These are phyloP conservation scores for Apodemus speciosus DNA, from an alignment of 2,113 vertebrate species.

Conservation along the genomic window DNA sequence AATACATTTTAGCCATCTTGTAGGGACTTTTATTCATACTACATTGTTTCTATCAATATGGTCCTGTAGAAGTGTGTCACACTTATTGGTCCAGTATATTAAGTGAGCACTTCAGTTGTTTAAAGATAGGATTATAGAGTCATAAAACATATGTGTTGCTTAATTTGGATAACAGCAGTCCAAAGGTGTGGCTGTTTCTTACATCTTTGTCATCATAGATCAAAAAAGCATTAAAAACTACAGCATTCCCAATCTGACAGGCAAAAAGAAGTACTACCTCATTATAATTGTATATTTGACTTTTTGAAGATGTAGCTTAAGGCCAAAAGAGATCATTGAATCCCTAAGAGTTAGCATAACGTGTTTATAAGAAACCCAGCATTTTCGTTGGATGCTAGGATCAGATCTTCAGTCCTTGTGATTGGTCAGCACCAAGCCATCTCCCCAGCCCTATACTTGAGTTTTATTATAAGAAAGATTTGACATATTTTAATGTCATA, in stretches of 20 bases:
- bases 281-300: neutral
- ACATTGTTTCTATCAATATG: slow-evolving; percentile 42
- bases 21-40: neutral
- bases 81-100: slow-evolving; percentile 6
- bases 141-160: neutral
- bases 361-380: neutral
- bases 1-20: neutral
- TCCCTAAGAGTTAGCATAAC: neutral
- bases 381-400: neutral
- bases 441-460: neutral
- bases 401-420: too few relatives aligned
- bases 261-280: neutral
- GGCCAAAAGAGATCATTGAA: neutral
- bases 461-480: slow-evolving; percentile 26
- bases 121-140: neutral
- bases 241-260: slow-evolving; percentile 12
- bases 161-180: neutral
- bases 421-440: neutral
- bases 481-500: slow-evolving; percentile 34
- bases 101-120: slow-evolving; percentile 34
- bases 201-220: slow-evolving; percentile 9
- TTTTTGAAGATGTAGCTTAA: neutral
- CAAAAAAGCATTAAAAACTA: neutral
- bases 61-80: neutral
- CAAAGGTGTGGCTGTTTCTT: neutral